These are phyloP conservation scores for Apis cerana DNA, from an alignment of 1,140 invertebrate species.

Conservation along the genomic window DNA sequence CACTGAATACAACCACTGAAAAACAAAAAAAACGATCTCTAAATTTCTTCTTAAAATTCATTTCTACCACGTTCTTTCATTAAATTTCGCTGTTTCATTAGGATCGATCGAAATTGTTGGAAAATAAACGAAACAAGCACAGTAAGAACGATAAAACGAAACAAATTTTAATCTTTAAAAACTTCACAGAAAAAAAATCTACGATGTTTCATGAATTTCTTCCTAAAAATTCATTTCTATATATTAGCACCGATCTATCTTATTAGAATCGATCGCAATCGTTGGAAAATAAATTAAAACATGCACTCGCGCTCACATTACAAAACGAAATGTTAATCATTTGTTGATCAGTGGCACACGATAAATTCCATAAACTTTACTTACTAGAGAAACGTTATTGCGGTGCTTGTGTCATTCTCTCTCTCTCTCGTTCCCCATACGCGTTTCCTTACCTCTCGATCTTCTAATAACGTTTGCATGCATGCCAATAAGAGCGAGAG, in stretches of 20 bases:
- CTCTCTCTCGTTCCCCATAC: background rate
- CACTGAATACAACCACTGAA: too few species aligned
- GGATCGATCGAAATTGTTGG: too few species aligned
- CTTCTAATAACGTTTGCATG: slow-evolving; percentile 38
- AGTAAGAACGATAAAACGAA: background rate
- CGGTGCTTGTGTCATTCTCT: background rate
- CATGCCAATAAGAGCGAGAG: slow-evolving; percentile 36
- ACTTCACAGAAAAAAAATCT: background rate
- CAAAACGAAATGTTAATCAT: slow-evolving; percentile 15
- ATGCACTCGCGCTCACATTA: too few species aligned
- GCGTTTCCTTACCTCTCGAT: background rate
- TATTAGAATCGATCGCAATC: background rate
- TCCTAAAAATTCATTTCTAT: background rate
- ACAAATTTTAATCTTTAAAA: background rate
- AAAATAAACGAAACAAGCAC: too few species aligned
- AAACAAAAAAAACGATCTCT: too few species aligned
- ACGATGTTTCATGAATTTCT: background rate
- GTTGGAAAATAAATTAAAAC: slow-evolving; percentile 24
- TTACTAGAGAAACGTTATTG: slow-evolving; percentile 36
- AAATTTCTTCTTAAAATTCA: too few species aligned
- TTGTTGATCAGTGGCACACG: background rate
- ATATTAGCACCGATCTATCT: background rate
- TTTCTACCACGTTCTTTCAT: too few species aligned
- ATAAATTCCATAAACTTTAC: slow-evolving; percentile 31
- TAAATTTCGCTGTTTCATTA: too few species aligned